These are phyloP conservation scores for Clarias batrachus DNA, from an alignment of 2,113 vertebrate genomes.

Conservation along the genomic window DNA sequence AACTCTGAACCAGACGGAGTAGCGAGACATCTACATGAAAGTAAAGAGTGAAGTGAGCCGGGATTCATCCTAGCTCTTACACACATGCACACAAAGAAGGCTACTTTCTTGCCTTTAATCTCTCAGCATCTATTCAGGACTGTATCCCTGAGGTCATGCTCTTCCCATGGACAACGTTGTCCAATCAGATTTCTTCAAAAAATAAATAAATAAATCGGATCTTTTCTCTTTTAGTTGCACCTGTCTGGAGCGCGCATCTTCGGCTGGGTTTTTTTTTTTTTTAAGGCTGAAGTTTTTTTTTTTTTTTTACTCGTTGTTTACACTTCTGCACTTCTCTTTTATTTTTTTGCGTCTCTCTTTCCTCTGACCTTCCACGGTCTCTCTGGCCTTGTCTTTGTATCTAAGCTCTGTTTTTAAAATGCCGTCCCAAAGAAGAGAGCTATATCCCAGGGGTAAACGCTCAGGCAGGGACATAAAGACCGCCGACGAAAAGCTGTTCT, in stretches of 20 bases:
- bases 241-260: neutral
- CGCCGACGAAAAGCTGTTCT: neutral
- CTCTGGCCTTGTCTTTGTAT: slow-evolving; percentile 1
- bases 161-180: neutral
- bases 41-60: neutral
- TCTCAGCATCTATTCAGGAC: slow-evolving; percentile 30
- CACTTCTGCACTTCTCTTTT: neutral
- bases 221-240: neutral
- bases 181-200: neutral
- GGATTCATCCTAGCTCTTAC: neutral
- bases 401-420: slow-evolving; percentile 9
- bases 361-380: neutral
- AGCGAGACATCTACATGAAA: slow-evolving; percentile 1
- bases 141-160: slow-evolving; percentile 9
- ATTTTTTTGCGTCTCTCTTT: neutral
- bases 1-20: neutral
- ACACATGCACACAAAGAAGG: neutral
- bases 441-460: neutral
- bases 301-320: slow-evolving; percentile 2
- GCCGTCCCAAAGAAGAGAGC: neutral
- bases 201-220: neutral
- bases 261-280: neutral
- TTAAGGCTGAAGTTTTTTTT: neutral
- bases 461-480: neutral
- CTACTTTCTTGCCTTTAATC: slow-evolving; percentile 29